Percentiles rank a stretch among this genome's conserved stretches.
Conservation (phyloP, 2,113 vertebrate species). For the Centropus unirufus region DNA sequence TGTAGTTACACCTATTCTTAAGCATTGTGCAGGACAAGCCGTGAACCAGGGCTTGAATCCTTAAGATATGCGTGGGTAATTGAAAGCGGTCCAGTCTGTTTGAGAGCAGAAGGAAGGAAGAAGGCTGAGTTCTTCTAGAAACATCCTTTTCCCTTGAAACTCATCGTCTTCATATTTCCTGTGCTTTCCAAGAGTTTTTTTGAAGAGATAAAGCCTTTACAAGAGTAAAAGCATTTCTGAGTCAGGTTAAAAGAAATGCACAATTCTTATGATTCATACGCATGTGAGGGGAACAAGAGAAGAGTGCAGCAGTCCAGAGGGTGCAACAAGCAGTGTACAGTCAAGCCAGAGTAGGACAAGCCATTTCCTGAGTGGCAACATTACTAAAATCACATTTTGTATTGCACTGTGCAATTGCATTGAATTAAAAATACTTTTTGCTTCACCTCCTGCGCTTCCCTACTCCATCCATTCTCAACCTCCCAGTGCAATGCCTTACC, state of each 20-base stretch:
- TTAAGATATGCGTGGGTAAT: not conserved
- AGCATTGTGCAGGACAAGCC: not conserved
- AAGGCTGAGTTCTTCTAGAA: conserved; percentile 2
- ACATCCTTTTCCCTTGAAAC: conserved; percentile 21
- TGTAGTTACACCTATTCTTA: not conserved
- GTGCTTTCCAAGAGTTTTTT: conserved; percentile 44
- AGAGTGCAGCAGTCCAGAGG: not conserved
- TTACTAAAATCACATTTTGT: not conserved
- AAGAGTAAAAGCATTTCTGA: conserved; percentile 7
- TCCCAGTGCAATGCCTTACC: not conserved
- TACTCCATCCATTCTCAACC: not conserved
- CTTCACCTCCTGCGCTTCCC: not conserved
- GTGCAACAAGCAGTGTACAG: not conserved
- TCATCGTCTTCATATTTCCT: conserved; percentile 34
- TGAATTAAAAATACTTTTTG: not conserved
- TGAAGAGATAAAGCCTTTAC: conserved; percentile 23
- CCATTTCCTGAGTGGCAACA: not conserved
- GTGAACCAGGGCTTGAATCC: not conserved
- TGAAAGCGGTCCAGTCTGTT: conserved; percentile 5
- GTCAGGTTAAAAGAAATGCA: not conserved
- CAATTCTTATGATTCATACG: not conserved
- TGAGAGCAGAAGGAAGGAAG: conserved; percentile 44
- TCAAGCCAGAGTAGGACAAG: not conserved
- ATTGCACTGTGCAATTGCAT: not conserved
- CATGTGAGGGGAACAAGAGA: not conserved